phyloP scores from a whole-genome alignment of 2,888 invertebrate species.

The Steinernema scapterisci region DNA sequence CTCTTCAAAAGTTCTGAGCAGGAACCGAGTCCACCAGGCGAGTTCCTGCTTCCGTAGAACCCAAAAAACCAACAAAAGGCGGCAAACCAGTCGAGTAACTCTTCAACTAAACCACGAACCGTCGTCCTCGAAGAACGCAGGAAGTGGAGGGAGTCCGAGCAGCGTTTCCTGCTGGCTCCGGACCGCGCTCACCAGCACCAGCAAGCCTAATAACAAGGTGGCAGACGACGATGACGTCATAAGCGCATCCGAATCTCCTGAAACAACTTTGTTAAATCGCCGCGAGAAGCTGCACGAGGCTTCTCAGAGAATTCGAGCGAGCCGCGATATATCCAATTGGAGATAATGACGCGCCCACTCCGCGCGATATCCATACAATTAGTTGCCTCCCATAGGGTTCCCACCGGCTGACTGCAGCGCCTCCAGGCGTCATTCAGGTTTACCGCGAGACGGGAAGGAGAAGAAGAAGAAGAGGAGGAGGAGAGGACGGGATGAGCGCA shows the following conservation, averaged over 20 bases:
- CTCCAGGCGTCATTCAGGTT: slow-evolving; percentile 29
- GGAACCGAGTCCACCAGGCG: too few relatives aligned
- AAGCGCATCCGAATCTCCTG: slow-evolving; percentile 16
- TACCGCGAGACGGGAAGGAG: slow-evolving; percentile 13
- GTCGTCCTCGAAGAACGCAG: slow-evolving; percentile 25
- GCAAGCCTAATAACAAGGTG: neutral
- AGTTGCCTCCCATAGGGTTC: slow-evolving; percentile 24
- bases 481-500: slow-evolving; percentile 6
- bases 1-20: too few relatives aligned
- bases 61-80: too few relatives aligned
- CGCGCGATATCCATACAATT: slow-evolving; percentile 30
- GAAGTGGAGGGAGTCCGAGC: slow-evolving; percentile 17
- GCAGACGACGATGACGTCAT: neutral
- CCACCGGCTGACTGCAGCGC: neutral
- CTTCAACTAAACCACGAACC: neutral
- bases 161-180: neutral
- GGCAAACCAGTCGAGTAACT: too few relatives aligned
- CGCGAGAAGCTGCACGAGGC: neutral
- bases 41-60: too few relatives aligned
- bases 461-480: slow-evolving; percentile 1
- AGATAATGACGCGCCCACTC: slow-evolving; percentile 26
- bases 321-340: slow-evolving; percentile 31
- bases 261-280: neutral
- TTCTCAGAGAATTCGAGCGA: slow-evolving; percentile 6
- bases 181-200: neutral